Base-by-base conservation (phyloP, 1,140 invertebrate species). In the Procambarus clarkii region DNA sequence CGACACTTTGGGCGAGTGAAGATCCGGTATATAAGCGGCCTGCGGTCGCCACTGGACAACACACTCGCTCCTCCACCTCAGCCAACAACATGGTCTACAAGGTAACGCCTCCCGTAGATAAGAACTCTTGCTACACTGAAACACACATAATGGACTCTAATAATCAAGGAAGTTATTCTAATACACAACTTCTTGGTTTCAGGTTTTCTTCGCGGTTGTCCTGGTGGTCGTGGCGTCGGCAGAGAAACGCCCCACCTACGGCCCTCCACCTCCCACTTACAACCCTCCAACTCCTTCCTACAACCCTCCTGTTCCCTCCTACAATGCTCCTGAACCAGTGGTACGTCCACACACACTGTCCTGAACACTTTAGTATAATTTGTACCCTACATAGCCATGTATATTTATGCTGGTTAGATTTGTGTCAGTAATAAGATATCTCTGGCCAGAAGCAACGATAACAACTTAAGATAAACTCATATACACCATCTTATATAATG, bases 191-290 rank as follows among this genome's bases (percentile, higher is more conserved):
- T 34, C 11, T 5, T 74, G n/a, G 3, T 74, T 74, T 7, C 81
- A 83, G 81, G 58, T 83, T 15, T 64, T 69, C 58, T 13, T 83
- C 81, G 58, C 69, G 34, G 81, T 58, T 83, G 81, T 60, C 81
- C 58, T 83, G 45, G 13, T 64, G 81, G 81, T 21, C 24, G 9
- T 83, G 34, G 81, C 81, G n/a, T 13, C 60, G 3, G 81, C 81
- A 7, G 81, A 83, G 18, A 34, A 44, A 44, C 21, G n/a, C 7
- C 81, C 81, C 54, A 5, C 50, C 44, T 83, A 83, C 81, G 69
- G 2, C 81, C 81, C 58, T 54, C 50, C 50, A 54, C 5, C 50
- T 54, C 50, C 50, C 50, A 8, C 60, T 15, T 64, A 64, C 60
- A 64, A 64, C 60, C 60, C 9, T 64, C 60, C 60, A 64, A 3